Conservation (phyloP, 2,113 vertebrate species). For the Xyliphius kryptos region DNA sequence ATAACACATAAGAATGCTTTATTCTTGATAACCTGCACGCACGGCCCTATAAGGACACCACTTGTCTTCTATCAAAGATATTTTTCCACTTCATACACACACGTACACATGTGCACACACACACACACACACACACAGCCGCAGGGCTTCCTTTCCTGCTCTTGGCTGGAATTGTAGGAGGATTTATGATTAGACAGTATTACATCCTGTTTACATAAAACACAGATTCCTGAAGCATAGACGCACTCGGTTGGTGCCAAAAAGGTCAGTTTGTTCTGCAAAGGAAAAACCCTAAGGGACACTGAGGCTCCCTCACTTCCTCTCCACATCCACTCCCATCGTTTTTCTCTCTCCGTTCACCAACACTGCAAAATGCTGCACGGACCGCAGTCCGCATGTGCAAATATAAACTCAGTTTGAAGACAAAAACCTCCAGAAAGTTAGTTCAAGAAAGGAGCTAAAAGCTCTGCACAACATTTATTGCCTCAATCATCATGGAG, state of each 20-base stretch:
- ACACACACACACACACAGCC: conserved; percentile 24
- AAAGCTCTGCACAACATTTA: background rate
- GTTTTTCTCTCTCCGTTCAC: background rate
- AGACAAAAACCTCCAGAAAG: too few species aligned
- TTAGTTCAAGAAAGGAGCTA: background rate
- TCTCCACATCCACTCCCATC: background rate
- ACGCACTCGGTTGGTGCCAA: conserved; percentile 24
- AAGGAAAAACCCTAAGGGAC: conserved; percentile 27
- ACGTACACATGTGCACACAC: too few species aligned
- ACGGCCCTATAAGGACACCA: too few species aligned
- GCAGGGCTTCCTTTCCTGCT: conserved; percentile 18
- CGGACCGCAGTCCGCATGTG: background rate
- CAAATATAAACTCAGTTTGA: background rate
- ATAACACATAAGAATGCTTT: too few species aligned
- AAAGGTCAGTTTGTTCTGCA: conserved; percentile 45
- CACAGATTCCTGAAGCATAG: conserved; percentile 47
- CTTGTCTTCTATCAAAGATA: too few species aligned
- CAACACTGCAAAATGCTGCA: background rate
- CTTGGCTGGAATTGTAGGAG: conserved; percentile 43
- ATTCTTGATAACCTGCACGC: too few species aligned
- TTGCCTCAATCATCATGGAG: background rate
- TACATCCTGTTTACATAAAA: conserved; percentile 70
- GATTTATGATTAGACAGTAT: conserved; percentile 67
- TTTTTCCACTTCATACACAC: too few species aligned
- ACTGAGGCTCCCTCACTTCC: conserved; percentile 12